Evolutionary conservation across 2,797 vertebrate species (phyloP).

Genomic region (Numenius phaeopus): DNA sequence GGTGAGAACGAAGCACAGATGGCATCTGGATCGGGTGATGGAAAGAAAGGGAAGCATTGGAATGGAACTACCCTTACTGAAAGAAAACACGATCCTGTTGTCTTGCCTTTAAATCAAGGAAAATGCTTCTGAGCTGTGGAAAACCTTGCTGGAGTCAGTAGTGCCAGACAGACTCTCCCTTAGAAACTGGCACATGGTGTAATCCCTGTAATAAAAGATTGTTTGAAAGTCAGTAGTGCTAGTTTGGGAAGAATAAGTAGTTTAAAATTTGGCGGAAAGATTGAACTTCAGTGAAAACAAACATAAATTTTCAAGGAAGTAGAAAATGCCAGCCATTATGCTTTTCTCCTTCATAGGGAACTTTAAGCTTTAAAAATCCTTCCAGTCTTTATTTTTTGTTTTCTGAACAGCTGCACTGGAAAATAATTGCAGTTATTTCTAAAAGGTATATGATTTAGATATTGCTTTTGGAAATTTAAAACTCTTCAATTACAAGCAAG

Average conservation of each 20-base stretch:
- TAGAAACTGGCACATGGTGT: neutral
- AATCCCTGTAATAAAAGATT: neutral
- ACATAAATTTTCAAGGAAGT: neutral
- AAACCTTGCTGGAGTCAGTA: neutral
- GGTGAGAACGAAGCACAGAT: neutral
- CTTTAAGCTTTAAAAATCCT: neutral
- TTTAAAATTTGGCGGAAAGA: neutral
- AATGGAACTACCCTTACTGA: neutral
- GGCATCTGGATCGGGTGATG: rapidly evolving
- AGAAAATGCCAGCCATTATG: neutral
- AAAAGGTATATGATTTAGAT: neutral
- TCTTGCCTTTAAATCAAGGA: neutral
- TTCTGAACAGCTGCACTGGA: neutral
- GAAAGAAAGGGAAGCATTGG: neutral
- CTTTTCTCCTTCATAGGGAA: neutral
- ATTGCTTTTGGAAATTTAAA: conserved; percentile 8
- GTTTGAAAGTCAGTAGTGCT: neutral
- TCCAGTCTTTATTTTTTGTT: neutral
- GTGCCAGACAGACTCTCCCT: neutral
- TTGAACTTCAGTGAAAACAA: neutral
- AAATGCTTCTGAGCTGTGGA: neutral
- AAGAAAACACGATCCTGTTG: neutral
- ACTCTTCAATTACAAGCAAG: neutral
- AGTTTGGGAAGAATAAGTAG: neutral
- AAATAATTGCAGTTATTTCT: neutral